Evolutionary conservation across 1,140 invertebrate genomes (phyloP).

Genomic region (Acromyrmex charruanus): DNA sequence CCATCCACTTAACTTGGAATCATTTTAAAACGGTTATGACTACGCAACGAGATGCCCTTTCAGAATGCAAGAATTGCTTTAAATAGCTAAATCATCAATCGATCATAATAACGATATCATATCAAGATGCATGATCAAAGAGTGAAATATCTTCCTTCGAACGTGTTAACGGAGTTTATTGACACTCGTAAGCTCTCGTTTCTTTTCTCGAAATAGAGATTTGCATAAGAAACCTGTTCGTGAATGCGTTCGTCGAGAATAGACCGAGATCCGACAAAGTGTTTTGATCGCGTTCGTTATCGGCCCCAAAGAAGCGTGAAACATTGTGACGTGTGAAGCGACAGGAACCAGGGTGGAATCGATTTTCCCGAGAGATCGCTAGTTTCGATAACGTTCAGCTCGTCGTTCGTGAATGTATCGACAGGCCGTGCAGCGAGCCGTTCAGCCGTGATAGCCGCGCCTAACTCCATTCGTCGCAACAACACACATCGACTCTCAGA

Average conservation of each 20-base stretch:
- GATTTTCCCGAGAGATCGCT: constrained; percentile 65
- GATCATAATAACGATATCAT: not conserved
- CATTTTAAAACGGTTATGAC: not conserved
- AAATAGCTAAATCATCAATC: constrained; percentile 2
- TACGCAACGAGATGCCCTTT: not conserved
- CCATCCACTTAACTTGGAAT: not conserved
- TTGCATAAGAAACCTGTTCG: constrained; percentile 53
- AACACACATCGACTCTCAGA: constrained; percentile 60
- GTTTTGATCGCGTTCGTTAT: constrained; percentile 69
- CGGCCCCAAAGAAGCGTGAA: constrained; percentile 61
- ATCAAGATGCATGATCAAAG: constrained; percentile 17
- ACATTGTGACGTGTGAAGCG: constrained; percentile 45
- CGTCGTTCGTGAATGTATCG: constrained; percentile 47
- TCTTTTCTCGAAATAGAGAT: constrained; percentile 39
- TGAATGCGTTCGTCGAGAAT: constrained; percentile 34
- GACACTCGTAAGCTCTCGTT: constrained; percentile 14
- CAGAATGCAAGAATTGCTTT: not conserved
- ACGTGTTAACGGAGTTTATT: not conserved
- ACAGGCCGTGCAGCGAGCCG: constrained; percentile 55
- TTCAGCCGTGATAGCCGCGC: constrained; percentile 59
- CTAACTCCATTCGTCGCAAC: constrained; percentile 4
- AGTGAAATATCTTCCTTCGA: constrained; percentile 14
- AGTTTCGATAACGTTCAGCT: constrained; percentile 43
- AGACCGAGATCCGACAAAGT: constrained; percentile 37
- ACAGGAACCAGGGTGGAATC: constrained; percentile 66